A percentile compares a stretch with the other conserved stretches of the same genome.
phyloP scores from a whole-genome alignment of 2,797 vertebrate genomes.

The Sebastes matsubarae region DNA sequence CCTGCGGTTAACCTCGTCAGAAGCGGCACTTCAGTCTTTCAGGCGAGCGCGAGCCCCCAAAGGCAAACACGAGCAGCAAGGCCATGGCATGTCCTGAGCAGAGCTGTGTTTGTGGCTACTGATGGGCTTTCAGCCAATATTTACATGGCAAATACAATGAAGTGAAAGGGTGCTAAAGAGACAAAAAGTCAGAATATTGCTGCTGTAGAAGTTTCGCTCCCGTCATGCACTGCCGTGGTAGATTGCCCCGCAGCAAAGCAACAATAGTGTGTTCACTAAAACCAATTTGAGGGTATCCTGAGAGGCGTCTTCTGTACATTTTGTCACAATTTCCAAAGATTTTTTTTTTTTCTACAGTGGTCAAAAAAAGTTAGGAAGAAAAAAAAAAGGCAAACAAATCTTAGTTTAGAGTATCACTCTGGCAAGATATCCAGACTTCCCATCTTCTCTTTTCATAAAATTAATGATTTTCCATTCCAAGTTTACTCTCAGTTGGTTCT shows the following conservation, averaged over 20 bases:
- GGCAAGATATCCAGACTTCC: conserved; percentile 31
- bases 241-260: conserved; percentile 18
- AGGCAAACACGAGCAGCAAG: conserved; percentile 69
- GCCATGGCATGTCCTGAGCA: conserved; percentile 42
- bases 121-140: conserved; percentile 60
- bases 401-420: conserved; percentile 8
- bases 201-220: conserved; percentile 17
- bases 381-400: not conserved
- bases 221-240: not conserved
- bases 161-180: conserved; percentile 21
- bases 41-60: conserved; percentile 45
- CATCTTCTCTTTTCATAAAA: not conserved
- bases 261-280: not conserved
- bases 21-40: conserved; percentile 50
- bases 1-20: conserved; percentile 35
- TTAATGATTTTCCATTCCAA: not conserved
- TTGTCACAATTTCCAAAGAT: conserved; percentile 5
- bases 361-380: not conserved
- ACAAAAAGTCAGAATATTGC: conserved; percentile 21
- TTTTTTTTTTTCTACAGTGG: not conserved
- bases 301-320: not conserved
- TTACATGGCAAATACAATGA: conserved; percentile 71
- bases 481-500: not conserved
- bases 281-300: conserved; percentile 9
- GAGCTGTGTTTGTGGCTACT: conserved; percentile 47